Base-by-base conservation (phyloP, 2,797 vertebrate genomes). In the Gambelia wislizenii region DNA sequence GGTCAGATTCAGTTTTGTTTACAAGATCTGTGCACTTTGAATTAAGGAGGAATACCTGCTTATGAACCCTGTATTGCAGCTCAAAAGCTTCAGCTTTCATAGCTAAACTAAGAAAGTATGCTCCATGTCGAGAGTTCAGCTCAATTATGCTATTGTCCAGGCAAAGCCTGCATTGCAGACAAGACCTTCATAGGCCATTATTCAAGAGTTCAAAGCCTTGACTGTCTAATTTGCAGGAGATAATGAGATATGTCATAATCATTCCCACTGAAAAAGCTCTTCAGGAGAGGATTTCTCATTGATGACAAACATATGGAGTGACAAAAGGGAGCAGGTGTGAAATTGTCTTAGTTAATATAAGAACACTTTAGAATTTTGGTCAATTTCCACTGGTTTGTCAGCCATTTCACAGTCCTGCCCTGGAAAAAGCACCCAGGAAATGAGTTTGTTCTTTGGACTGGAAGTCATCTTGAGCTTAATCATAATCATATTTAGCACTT, bases 171-270 rank as follows among this genome's bases (percentile, higher is more conserved):
- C 86, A 94, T 86, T n/a, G 89, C 3, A 0, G 89, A 88, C 89
- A 89, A 92, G 94, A 91, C 84, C 86, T 91, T 69, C 84, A 85
- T 64, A 75, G 72, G 81, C 42, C 91, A 90, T 93, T 95, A 89
- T 95, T 95, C 88, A 90, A 85, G 61, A 94, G 89, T 94, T 96
- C 94, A 95, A 95, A 88, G 92, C 91, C 91, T 89, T 91, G 94
- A 86, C 78, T 59, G 90, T 93, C 83, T 91, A 94, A 93, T 95
- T 95, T 94, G 86, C 81, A 91, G 91, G 91, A 94, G 92, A 95
- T 95, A 95, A 96, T 94, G 91, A 95, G 94, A 96, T 89, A 82
- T 94, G 89, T 93, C 93, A 96, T 95, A 95, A 94, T 92, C 90
- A 95, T 94, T 95, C 91, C 89, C 72, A 89, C 86, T 90, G 91